Evolutionary conservation across 2,888 invertebrate genomes (phyloP).

Genomic region (Apamea sordens): DNA sequence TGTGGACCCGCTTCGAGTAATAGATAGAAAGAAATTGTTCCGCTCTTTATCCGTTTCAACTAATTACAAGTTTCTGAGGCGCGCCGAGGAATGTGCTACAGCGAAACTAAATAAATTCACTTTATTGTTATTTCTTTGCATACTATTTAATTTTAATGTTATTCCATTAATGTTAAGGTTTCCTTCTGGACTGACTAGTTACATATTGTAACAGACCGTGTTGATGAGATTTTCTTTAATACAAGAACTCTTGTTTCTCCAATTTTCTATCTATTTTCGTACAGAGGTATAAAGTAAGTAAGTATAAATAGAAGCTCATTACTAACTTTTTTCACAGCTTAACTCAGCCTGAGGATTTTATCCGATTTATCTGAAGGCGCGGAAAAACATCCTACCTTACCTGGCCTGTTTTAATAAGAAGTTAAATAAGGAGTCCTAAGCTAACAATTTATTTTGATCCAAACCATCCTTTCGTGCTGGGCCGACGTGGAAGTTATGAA

Average conservation of each 20-base stretch:
- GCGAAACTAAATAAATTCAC: conserved; percentile 58
- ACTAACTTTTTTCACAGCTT: conserved; percentile 59
- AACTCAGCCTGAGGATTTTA: conserved; percentile 55
- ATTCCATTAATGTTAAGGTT: conserved; percentile 46
- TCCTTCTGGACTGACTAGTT: conserved; percentile 7
- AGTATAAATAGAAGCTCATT: conserved; percentile 41
- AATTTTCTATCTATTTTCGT: conserved; percentile 12
- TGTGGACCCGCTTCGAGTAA: conserved; percentile 37
- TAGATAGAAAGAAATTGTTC: conserved; percentile 65
- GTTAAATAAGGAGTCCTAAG: conserved; percentile 71
- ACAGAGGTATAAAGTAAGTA: neutral
- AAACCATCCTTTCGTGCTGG: conserved; percentile 59
- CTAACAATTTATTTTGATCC: conserved; percentile 70
- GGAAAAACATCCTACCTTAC: conserved; percentile 62
- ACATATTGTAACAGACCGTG: conserved; percentile 1
- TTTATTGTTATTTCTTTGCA: conserved; percentile 59
- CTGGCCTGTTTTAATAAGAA: conserved; percentile 68
- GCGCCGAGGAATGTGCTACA: conserved; percentile 66
- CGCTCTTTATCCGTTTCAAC: conserved; percentile 71
- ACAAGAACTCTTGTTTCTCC: neutral
- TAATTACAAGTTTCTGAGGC: conserved; percentile 74
- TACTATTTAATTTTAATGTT: conserved; percentile 52
- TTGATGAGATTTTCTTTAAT: conserved; percentile 17
- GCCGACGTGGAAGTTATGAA: conserved; percentile 61
- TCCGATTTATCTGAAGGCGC: conserved; percentile 63